Evolutionary conservation across 2,888 invertebrate species (phyloP), one percentile per base, ranked within the genome.

Genomic region (Steinernema carpocapsae): DNA sequence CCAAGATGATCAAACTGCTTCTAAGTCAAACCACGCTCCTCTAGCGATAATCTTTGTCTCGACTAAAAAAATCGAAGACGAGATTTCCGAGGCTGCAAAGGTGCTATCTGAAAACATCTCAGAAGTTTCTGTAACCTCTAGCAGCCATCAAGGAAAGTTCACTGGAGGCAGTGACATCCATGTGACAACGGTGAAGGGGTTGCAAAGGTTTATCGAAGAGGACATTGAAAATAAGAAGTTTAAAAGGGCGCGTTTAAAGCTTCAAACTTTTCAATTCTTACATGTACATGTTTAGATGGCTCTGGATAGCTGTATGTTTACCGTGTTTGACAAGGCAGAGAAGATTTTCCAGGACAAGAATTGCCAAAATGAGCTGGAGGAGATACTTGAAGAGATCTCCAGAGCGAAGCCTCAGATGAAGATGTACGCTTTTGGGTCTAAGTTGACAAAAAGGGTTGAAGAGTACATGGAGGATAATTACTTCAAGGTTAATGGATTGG

Each of bases 401-500:
- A 17, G 19, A 19, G n/a, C n/a, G n/a, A 56, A 56, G 6, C 6
- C 3, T 22, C 22, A 56, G 7, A 12, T 26, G 2, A 22, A 26
- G 26, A 56, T 56, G 24, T 56, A 24, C 56, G 56, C 56, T 22
- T 56, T 56, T 26, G 26, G 56, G 6, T 22, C 56, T 6, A 56
- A 22, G 6, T 26, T 56, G 6, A 26, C 24, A 3, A 6, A 3
- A 12, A 19, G 26, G 7, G 17, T 56, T 6, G 6, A 12, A 22
- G 56, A 56, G 26, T 56, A 24, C 56, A 56, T 56, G 19, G 26
- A 56, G 56, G 24, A 56, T 3, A 26, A 26, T 12, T 26, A 56
- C 56, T 56, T 56, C 56, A 14, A 6, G 17, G 26, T 56, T 17
- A 22, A 12, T 6, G 56, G n/a, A n/a, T n/a, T n/a, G n/a, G n/a